Evolutionary conservation across 2,113 vertebrate genomes (phyloP), one percentile per base, ranked within the genome.

Genomic region (Corythornis cristatus): DNA sequence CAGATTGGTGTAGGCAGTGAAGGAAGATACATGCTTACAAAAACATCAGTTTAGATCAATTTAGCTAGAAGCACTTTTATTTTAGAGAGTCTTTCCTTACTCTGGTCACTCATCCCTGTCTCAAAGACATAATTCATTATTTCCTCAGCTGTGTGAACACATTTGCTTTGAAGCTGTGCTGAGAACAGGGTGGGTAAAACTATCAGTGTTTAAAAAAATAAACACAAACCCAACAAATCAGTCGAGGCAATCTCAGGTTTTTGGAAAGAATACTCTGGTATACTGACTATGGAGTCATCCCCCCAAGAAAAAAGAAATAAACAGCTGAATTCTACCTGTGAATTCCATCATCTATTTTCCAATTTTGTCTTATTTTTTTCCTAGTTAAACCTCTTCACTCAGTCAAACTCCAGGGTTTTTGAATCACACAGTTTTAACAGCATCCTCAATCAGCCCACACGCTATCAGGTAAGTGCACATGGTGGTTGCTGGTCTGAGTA

Each of bases 351-450:
- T 83, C 31, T 73, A 78, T 95, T 95, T 95, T 95, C 12, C 22
- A 67, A 93, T 96, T 96, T 96, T 95, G 80, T 90, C 96, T 97
- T 97, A 72, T 97, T 97, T 96, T 96, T 90, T 95, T 98, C 96
- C 66, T 97, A 99, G 98, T 97, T 99, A 96, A 98, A 98, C 95
- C 98, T 99, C 67, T 98, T 99, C 96, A 97, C 98, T 91, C 98
- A 98, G 93, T 98, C 98, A 0, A 99, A 98, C 96, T 98, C 98
- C 75, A 98, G 97, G 95, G 98, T 98, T 95, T 97, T 98, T 94
- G 98, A 98, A 92, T 98, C 98, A 11, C 98, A 98, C 97, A 99
- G 98, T 97, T 98, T 98, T 95, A 99, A 98, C 97, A 98, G 98
- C 97, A 98, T 99, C 96, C 98, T 98, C 92, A 98, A 97, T 96